Evolutionary conservation across 2,113 vertebrate genomes (phyloP).

Genomic region (Xyrauchen texanus): DNA sequence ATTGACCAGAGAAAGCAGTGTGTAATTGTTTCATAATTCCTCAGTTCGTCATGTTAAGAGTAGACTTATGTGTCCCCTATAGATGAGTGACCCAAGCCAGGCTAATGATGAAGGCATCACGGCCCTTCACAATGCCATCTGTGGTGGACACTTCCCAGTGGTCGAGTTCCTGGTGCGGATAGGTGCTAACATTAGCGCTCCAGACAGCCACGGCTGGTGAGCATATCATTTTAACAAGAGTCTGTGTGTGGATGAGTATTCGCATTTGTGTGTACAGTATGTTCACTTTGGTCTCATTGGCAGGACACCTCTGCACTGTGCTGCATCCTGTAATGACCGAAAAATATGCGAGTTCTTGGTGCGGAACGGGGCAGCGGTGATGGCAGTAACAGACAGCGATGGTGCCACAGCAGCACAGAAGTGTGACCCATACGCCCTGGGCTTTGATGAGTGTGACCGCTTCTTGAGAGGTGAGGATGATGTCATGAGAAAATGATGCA

Average conservation of each 20-base stretch:
- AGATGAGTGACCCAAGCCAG: slow-evolving; percentile 89
- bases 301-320: slow-evolving; percentile 90
- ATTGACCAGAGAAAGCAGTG: background rate
- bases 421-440: slow-evolving; percentile 84
- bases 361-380: slow-evolving; percentile 83
- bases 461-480: slow-evolving; percentile 81
- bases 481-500: background rate
- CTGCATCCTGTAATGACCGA: slow-evolving; percentile 88
- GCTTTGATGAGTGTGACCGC: slow-evolving; percentile 80
- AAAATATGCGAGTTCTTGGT: slow-evolving; percentile 83
- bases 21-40: background rate
- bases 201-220: slow-evolving; percentile 92
- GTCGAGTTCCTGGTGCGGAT: slow-evolving; percentile 85
- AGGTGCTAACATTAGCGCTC: slow-evolving; percentile 85
- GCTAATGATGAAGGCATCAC: slow-evolving; percentile 92
- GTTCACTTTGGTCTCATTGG: background rate
- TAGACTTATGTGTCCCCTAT: background rate
- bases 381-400: slow-evolving; percentile 84
- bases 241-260: background rate
- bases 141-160: slow-evolving; percentile 82
- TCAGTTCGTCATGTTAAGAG: background rate
- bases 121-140: slow-evolving; percentile 90
- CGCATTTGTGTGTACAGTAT: background rate
- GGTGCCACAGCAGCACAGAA: slow-evolving; percentile 84
- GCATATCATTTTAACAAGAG: slow-evolving; percentile 31